A percentile compares a stretch with the other conserved stretches of the same genome.
These are phyloP conservation scores for Anseranas semipalmata DNA, from an alignment of 2,113 vertebrate genomes.

Conservation along the genomic window DNA sequence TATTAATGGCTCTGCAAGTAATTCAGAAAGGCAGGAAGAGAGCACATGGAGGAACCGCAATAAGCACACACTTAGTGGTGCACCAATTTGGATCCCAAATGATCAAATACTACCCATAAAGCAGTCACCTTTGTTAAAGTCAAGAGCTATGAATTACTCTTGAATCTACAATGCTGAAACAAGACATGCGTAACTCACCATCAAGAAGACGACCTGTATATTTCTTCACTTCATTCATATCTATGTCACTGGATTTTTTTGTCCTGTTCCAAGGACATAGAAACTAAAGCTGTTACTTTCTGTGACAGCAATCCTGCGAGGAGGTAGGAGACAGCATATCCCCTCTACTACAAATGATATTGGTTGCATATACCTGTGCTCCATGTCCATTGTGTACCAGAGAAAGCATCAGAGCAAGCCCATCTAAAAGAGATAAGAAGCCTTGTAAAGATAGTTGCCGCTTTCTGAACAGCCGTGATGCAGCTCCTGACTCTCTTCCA, in stretches of 20 bases:
- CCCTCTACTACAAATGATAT: background rate
- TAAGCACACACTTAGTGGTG: background rate
- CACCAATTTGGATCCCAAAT: background rate
- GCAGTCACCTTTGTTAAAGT: background rate
- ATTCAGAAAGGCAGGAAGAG: background rate
- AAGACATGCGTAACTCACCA: background rate
- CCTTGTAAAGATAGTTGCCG: background rate
- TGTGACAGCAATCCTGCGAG: background rate
- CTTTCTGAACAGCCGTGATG: background rate
- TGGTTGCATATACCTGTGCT: background rate
- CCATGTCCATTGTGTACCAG: background rate
- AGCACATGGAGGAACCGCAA: background rate
- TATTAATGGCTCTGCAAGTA: background rate
- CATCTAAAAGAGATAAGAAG: background rate
- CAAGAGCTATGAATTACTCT: background rate
- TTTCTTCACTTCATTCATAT: background rate
- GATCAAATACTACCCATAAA: background rate
- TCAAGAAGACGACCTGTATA: background rate
- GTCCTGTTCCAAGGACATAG: background rate
- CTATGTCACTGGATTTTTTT: background rate
- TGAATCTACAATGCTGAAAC: background rate
- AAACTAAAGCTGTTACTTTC: background rate
- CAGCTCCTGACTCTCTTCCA: background rate
- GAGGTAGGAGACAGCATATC: background rate
- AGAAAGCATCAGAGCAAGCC: background rate